Percentiles rank a stretch among this genome's conserved stretches.
Conservation (phyloP, 2,888 invertebrate species). For the Zhuqinia jingwanae region DNA sequence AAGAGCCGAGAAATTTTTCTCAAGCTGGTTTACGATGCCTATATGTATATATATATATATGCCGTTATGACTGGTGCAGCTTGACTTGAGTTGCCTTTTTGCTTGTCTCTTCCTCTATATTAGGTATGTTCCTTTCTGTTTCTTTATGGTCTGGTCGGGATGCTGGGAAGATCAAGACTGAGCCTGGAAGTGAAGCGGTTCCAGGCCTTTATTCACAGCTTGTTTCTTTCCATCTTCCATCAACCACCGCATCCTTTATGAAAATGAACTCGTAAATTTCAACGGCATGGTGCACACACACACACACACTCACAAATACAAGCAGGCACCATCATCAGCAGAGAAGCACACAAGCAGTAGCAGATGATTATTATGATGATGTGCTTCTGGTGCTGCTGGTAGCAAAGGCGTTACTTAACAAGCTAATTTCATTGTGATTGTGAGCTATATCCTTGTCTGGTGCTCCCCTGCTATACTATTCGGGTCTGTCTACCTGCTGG, state of each 20-base stretch:
- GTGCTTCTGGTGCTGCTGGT: background rate
- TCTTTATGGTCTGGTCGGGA: constrained; percentile 7
- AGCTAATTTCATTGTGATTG: constrained; percentile 46
- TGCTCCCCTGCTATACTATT: background rate
- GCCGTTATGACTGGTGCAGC: background rate
- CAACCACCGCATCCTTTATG: constrained; percentile 15
- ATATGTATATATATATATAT: too few relatives aligned
- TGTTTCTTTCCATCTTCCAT: background rate
- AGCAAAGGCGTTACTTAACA: constrained; percentile 51
- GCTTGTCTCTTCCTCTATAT: background rate
- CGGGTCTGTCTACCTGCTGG: background rate
- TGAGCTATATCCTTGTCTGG: constrained; percentile 29
- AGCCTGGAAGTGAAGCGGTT: constrained; percentile 1
- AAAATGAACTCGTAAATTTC: constrained; percentile 52
- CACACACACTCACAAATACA: too few relatives aligned
- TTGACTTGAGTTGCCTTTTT: background rate
- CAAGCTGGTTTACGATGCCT: background rate
- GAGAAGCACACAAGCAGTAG: background rate
- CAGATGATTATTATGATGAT: background rate
- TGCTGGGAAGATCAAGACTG: constrained; percentile 61
- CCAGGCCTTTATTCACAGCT: constrained; percentile 37
- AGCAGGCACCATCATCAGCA: background rate
- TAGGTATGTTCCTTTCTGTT: background rate
- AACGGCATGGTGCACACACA: background rate
- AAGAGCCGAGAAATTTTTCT: background rate